Conservation (phyloP, 1,140 invertebrate species). For the Sinonovacula constricta region DNA sequence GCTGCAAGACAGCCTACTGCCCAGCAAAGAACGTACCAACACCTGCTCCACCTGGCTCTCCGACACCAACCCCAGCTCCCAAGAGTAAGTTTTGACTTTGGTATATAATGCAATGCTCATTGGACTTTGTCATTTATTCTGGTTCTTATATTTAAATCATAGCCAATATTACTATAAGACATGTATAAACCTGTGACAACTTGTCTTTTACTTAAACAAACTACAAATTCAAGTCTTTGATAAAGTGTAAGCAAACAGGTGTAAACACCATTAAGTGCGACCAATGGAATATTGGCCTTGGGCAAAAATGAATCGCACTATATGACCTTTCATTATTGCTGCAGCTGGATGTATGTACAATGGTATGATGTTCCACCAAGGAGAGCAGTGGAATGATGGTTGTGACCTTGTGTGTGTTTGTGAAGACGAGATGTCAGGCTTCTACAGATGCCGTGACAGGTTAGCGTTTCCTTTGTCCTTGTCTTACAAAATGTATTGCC, state of each 20-base stretch:
- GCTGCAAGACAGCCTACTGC: conserved; percentile 54
- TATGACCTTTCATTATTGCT: not conserved
- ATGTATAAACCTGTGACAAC: no score
- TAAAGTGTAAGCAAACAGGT: no score
- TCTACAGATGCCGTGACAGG: conserved; percentile 69
- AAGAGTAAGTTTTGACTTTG: no score
- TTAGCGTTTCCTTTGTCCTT: conserved; percentile 4
- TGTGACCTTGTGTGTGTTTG: conserved; percentile 67
- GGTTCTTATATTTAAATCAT: no score
- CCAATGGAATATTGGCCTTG: no score
- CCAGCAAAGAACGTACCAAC: conserved; percentile 19
- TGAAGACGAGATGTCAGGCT: conserved; percentile 60
- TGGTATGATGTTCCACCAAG: conserved; percentile 59
- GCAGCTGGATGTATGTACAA: conserved; percentile 63
- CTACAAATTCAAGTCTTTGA: no score
- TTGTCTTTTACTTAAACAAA: no score
- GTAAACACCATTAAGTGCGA: no score
- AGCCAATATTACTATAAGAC: no score
- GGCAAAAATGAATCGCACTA: not conserved
- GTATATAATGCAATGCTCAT: not conserved
- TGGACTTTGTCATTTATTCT: not conserved
- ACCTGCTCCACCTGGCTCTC: conserved; percentile 4
- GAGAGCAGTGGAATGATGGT: conserved; percentile 66
- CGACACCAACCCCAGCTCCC: not conserved
- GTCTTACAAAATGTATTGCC: no score